Base-by-base conservation (phyloP, 2,113 vertebrate species). In the human (Homo sapiens) region DNA sequence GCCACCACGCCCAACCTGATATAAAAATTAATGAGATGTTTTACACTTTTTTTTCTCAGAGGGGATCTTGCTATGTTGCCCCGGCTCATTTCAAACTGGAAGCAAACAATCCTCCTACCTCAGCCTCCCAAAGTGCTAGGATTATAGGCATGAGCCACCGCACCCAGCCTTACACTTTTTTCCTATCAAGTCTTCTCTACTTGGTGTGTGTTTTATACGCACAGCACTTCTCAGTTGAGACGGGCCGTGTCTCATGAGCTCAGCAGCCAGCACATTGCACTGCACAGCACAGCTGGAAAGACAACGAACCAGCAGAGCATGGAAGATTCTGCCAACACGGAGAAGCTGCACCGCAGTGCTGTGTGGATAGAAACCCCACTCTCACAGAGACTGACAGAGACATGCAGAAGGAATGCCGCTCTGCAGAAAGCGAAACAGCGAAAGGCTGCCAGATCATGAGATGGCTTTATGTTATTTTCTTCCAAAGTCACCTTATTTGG, bases 341-440 rank as follows among this genome's bases (percentile, higher is more conserved):
- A 45, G 27, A 43, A 3, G 61, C 13, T 7, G 43, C 8, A 3
- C 32, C 0, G 5, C 22, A 3, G 4, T 0, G 18, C 32, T 45
- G 11, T 4, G 13, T 30, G 0, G 43, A 30, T 2, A 40, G 85
- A 38, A 30, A 75, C 1, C 64, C 8, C 4, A 18, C 40, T 25
- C 45, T 43, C 14, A 32, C n/a, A 7, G 38, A 3, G 66, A 14
- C 18, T 0, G 17, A 25, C 0, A 20, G 16, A 43, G 9, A 43
- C 38, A 79, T 0, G 32, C 5, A 38, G 61, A 50, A 13, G 2
- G 23, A 52, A 52, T 0, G 12, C 25, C 4, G 0, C 45, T 78
- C 57, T 2, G n/a, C 0, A 43, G 82, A 66, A 40, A 48, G 12
- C 2, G 1, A 1, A 12, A 9, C 64, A 8, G 52, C 17, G 16